These are phyloP conservation scores for Zeus faber DNA, from an alignment of 2,113 vertebrate genomes.

Conservation along the genomic window DNA sequence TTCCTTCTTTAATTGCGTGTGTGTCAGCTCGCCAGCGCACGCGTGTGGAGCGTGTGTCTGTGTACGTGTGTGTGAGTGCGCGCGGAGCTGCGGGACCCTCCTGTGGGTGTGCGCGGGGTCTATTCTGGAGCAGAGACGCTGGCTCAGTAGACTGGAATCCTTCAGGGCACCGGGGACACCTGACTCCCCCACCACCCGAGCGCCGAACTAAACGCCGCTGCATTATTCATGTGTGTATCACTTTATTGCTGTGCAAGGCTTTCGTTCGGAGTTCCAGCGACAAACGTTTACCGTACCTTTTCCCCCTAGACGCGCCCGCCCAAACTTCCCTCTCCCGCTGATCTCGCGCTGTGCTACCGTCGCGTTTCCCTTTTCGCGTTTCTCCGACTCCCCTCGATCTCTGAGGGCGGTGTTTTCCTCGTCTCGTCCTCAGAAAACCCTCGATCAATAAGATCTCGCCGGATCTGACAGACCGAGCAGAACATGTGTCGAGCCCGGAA, in stretches of 20 bases:
- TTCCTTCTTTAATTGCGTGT: not conserved
- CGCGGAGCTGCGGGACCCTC: conserved; percentile 39
- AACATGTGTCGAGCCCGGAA: too few species aligned
- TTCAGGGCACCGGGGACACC: conserved; percentile 68
- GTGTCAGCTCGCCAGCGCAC: conserved; percentile 16
- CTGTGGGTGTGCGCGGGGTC: conserved; percentile 47
- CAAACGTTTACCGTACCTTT: conserved; percentile 51
- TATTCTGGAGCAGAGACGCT: conserved; percentile 67
- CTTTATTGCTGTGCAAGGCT: conserved; percentile 74
- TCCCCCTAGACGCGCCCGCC: conserved; percentile 44
- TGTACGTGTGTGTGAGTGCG: conserved; percentile 19
- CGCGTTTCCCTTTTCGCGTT: too few species aligned
- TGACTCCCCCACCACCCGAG: conserved; percentile 69
- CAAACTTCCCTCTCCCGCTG: conserved; percentile 37
- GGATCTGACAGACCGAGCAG: too few species aligned
- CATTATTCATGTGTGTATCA: conserved; percentile 78
- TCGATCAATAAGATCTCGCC: too few species aligned
- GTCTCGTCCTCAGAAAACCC: too few species aligned
- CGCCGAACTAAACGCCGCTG: conserved; percentile 73
- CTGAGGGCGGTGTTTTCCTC: too few species aligned
- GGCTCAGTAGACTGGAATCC: conserved; percentile 72
- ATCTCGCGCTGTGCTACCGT: too few species aligned
- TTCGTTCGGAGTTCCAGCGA: conserved; percentile 64
- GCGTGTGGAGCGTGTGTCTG: conserved; percentile 18
- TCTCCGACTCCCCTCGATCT: too few species aligned